Conservation (phyloP, 2,113 vertebrate genomes). For the Saccopteryx bilineata region DNA sequence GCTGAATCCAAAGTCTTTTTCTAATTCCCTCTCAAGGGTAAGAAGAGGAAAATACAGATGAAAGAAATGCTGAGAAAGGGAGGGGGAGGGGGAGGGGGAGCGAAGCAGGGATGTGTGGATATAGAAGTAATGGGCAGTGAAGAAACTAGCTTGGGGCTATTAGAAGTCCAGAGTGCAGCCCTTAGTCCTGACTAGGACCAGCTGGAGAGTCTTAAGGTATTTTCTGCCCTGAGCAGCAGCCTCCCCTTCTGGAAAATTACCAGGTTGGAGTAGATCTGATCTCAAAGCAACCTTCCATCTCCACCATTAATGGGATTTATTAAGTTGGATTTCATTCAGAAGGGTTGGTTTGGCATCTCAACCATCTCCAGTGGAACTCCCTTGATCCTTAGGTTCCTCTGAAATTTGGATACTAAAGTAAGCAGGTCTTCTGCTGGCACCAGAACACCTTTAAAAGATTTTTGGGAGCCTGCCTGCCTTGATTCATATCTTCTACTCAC, state of each 20-base stretch:
- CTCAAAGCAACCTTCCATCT: background rate
- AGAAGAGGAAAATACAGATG: conserved; percentile 1
- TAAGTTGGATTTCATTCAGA: background rate
- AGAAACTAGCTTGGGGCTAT: background rate
- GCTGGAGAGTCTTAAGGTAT: background rate
- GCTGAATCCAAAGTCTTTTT: background rate
- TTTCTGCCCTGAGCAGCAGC: background rate
- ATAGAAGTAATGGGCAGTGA: background rate
- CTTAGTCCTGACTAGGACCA: background rate
- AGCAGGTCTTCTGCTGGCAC: background rate
- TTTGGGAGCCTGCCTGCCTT: background rate
- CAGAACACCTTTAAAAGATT: background rate
- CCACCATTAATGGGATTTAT: background rate
- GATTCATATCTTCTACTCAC: background rate
- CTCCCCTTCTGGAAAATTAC: background rate
- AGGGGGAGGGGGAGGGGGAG: background rate
- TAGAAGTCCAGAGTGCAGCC: background rate
- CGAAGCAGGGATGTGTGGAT: background rate
- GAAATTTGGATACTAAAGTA: background rate
- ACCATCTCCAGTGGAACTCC: background rate
- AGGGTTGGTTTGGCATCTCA: background rate
- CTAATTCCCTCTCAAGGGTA: background rate
- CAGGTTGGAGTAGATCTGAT: background rate
- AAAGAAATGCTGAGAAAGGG: background rate
- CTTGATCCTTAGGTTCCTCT: background rate